phyloP scores from a whole-genome alignment of 2,888 invertebrate species.

The Netelia melanura region DNA sequence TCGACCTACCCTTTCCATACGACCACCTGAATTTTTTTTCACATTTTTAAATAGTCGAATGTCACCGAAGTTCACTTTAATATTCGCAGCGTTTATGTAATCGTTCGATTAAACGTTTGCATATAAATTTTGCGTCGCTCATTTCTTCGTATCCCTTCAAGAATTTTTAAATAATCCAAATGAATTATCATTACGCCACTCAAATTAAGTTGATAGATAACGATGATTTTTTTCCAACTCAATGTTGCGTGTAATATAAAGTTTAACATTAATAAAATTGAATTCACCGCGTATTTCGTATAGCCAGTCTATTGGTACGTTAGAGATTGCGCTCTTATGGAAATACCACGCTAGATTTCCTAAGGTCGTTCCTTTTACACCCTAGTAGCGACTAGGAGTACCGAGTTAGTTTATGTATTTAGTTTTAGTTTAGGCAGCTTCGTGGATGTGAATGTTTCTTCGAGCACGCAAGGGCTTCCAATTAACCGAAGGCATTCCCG shows the following conservation, averaged over 20 bases:
- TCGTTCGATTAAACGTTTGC: no score
- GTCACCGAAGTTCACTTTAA: no score
- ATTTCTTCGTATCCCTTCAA: no score
- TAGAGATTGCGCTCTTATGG: background rate
- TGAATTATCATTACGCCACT: no score
- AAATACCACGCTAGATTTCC: conserved; percentile 1
- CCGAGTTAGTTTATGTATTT: conserved; percentile 39
- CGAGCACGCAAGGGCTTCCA: conserved; percentile 76
- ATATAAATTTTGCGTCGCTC: no score
- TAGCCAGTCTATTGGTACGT: background rate
- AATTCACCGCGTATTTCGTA: no score
- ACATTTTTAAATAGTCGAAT: background rate
- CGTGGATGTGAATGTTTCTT: conserved; percentile 45
- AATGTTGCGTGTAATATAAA: no score
- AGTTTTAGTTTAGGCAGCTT: conserved; percentile 33
- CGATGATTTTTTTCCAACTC: no score
- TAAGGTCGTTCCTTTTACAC: conserved; percentile 12
- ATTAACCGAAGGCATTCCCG: conserved; percentile 77
- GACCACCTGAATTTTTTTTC: background rate
- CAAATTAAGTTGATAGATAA: no score
- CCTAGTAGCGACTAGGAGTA: conserved; percentile 16
- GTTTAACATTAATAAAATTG: no score
- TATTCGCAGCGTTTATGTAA: no score
- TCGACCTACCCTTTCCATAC: background rate
- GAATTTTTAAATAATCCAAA: no score